phyloP scores from a whole-genome alignment of 1,140 invertebrate genomes.

The Dysdera silvatica region DNA sequence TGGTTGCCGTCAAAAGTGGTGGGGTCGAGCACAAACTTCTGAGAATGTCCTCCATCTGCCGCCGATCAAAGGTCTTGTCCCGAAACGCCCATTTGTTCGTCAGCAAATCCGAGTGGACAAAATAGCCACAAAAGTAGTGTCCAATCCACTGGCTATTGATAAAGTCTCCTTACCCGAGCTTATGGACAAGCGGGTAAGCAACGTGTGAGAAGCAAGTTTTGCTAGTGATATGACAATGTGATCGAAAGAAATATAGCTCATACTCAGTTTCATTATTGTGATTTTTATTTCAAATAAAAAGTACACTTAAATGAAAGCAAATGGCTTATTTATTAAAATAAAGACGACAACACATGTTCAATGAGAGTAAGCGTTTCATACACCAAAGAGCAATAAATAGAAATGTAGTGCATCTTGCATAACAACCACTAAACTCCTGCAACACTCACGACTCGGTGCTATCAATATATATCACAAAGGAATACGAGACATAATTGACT shows the following conservation, averaged over 20 bases:
- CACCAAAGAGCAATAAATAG: constrained; percentile 27
- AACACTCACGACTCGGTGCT: not conserved
- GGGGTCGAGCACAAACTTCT: not conserved
- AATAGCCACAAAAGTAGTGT: not conserved
- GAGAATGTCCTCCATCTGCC: constrained; percentile 3
- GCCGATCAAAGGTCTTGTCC: not conserved
- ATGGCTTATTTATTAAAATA: constrained; percentile 24
- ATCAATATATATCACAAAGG: no score
- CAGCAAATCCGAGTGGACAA: constrained; percentile 11
- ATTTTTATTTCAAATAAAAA: no score
- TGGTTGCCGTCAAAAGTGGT: not conserved
- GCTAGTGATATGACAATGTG: not conserved
- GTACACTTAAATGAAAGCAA: no score
- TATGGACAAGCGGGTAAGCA: not conserved
- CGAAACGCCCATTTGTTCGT: constrained; percentile 5
- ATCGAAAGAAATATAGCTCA: constrained; percentile 24
- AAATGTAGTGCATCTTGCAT: constrained; percentile 9
- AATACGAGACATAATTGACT: constrained; percentile 15
- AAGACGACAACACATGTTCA: constrained; percentile 27
- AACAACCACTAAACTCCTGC: constrained; percentile 2
- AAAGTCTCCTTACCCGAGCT: not conserved
- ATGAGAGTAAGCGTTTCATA: constrained; percentile 25
- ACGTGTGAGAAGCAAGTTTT: not conserved
- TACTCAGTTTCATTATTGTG: no score
- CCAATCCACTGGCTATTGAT: constrained; percentile 9